Conservation (phyloP, 2,888 invertebrate species). For the Celastrina argiolus region DNA sequence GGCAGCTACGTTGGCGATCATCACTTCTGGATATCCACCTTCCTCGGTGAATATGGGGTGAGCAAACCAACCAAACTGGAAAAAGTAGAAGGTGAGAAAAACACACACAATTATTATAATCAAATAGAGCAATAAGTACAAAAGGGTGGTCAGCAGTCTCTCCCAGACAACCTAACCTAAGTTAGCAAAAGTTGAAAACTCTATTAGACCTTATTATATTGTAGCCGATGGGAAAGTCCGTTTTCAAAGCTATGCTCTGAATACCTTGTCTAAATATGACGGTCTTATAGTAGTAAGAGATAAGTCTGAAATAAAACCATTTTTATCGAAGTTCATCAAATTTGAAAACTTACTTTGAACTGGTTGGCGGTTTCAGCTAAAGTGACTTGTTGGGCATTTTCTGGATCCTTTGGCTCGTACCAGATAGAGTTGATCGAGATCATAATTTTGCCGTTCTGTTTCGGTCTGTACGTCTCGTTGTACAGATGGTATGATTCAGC, state of each 20-base stretch:
- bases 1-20: conserved; percentile 65
- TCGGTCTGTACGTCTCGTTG: conserved; percentile 74
- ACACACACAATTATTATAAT: not conserved
- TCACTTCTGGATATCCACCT: conserved; percentile 70
- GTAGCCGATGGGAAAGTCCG: too few relatives aligned
- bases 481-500: conserved; percentile 82
- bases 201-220: too few relatives aligned
- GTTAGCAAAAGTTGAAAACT: too few relatives aligned
- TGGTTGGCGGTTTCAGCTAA: conserved; percentile 72
- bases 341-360: conserved; percentile 61
- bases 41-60: conserved; percentile 71
- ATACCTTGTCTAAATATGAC: too few relatives aligned
- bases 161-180: too few relatives aligned
- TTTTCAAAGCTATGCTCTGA: too few relatives aligned
- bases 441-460: conserved; percentile 76
- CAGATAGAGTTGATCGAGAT: conserved; percentile 75
- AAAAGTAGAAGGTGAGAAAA: not conserved
- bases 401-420: conserved; percentile 69
- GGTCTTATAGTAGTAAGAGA: too few relatives aligned
- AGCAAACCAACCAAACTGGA: conserved; percentile 75
- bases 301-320: too few relatives aligned
- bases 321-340: too few relatives aligned
- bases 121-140: too few relatives aligned
- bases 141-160: too few relatives aligned
- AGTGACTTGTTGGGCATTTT: conserved; percentile 58